Evolutionary conservation across 2,888 invertebrate genomes (phyloP).

Genomic region (Siphonodentalium dalli): DNA sequence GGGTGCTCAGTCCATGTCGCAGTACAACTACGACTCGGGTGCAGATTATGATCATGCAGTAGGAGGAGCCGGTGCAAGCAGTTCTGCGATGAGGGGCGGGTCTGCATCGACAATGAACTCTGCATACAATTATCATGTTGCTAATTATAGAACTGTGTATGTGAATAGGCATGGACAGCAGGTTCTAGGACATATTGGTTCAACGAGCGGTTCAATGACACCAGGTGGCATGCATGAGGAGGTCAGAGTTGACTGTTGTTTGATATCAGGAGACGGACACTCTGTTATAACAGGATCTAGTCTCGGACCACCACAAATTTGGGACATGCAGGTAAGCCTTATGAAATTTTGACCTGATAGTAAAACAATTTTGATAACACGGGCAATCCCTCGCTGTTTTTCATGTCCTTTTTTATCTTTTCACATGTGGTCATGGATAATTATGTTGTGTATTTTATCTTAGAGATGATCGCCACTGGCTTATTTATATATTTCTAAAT

Average conservation of each 20-base stretch:
- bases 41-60: constrained; percentile 13
- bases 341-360: background rate
- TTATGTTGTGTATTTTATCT: too few relatives aligned
- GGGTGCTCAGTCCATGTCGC: constrained; percentile 37
- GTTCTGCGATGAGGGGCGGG: background rate
- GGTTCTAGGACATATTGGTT: constrained; percentile 34
- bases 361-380: background rate
- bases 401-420: too few relatives aligned
- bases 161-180: constrained; percentile 44
- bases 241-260: constrained; percentile 62
- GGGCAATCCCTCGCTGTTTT: too few relatives aligned
- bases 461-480: too few relatives aligned
- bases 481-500: too few relatives aligned
- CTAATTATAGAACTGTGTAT: constrained; percentile 43
- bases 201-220: constrained; percentile 37
- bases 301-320: constrained; percentile 64
- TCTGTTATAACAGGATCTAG: constrained; percentile 64
- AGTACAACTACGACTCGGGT: constrained; percentile 32
- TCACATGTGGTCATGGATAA: too few relatives aligned
- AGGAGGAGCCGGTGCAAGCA: background rate
- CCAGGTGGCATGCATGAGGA: constrained; percentile 60
- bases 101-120: constrained; percentile 16
- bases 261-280: constrained; percentile 58
- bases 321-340: constrained; percentile 62
- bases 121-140: constrained; percentile 33